A percentile compares a stretch with the other conserved stretches of the same genome.
Evolutionary conservation across 2,797 vertebrate genomes (phyloP).

Genomic region (Periparus ater): DNA sequence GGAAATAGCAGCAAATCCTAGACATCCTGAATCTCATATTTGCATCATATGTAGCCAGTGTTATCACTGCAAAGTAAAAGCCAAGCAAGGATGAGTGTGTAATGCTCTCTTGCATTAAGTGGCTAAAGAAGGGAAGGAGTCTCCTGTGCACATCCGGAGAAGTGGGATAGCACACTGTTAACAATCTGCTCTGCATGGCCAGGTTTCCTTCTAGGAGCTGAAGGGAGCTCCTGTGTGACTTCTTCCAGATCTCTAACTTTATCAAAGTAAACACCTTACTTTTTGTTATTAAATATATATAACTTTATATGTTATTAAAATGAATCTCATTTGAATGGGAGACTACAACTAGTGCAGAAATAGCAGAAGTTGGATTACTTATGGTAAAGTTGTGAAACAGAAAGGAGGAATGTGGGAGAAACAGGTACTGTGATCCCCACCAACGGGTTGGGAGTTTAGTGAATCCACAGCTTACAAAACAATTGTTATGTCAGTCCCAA

Average conservation of each 20-base stretch:
- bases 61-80: background rate
- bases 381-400: background rate
- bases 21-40: background rate
- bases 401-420: background rate
- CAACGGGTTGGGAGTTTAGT: background rate
- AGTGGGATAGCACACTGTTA: background rate
- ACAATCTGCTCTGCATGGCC: background rate
- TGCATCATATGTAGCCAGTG: background rate
- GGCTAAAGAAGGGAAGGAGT: background rate
- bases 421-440: background rate
- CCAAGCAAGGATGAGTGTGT: background rate
- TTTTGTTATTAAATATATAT: background rate
- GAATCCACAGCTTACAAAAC: background rate
- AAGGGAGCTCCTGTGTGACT: background rate
- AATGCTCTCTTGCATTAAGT: background rate
- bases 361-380: background rate
- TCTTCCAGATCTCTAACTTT: background rate
- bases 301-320: background rate
- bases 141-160: background rate
- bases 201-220: background rate
- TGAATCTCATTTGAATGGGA: background rate
- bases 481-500: background rate
- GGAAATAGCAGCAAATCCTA: constrained; percentile 22
- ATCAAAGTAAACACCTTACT: background rate
- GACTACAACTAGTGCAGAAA: background rate